phyloP scores from a whole-genome alignment of 37 sponge, comb jelly and placozoan genomes.

The Geodia barretti region DNA sequence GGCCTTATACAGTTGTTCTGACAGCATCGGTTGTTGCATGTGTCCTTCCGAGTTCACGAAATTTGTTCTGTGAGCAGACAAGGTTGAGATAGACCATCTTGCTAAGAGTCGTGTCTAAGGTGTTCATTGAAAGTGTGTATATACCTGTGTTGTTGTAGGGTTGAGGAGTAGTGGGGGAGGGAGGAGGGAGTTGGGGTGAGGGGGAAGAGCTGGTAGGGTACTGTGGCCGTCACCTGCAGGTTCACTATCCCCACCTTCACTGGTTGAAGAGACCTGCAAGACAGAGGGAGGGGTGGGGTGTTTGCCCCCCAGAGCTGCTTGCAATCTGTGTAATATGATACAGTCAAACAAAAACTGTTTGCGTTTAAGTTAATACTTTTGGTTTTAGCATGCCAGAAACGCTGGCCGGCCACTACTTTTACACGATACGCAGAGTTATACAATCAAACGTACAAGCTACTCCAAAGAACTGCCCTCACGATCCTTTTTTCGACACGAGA shows the following conservation, averaged over 20 bases:
- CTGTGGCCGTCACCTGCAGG: constrained; percentile 22
- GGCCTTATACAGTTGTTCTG: constrained; percentile 33
- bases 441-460: too few relatives aligned
- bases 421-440: too few relatives aligned
- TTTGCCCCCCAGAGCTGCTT: too few relatives aligned
- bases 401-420: too few relatives aligned
- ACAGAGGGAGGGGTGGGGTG: too few relatives aligned
- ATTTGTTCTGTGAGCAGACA: neutral
- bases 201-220: constrained; percentile 45
- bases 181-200: neutral
- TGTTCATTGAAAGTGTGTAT: neutral
- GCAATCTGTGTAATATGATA: too few relatives aligned
- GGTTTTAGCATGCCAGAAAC: too few relatives aligned
- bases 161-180: constrained; percentile 17
- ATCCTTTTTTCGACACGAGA: too few relatives aligned
- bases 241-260: constrained; percentile 35
- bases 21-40: neutral
- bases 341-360: too few relatives aligned
- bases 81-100: neutral
- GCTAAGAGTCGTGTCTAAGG: too few relatives aligned
- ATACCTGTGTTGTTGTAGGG: constrained; percentile 39
- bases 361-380: too few relatives aligned
- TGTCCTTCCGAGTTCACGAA: constrained; percentile 2
- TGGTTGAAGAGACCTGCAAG: neutral
- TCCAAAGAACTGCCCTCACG: too few relatives aligned